These are phyloP conservation scores for Reinhardtius hippoglossoides DNA, from an alignment of 2,113 vertebrate genomes.

Conservation along the genomic window DNA sequence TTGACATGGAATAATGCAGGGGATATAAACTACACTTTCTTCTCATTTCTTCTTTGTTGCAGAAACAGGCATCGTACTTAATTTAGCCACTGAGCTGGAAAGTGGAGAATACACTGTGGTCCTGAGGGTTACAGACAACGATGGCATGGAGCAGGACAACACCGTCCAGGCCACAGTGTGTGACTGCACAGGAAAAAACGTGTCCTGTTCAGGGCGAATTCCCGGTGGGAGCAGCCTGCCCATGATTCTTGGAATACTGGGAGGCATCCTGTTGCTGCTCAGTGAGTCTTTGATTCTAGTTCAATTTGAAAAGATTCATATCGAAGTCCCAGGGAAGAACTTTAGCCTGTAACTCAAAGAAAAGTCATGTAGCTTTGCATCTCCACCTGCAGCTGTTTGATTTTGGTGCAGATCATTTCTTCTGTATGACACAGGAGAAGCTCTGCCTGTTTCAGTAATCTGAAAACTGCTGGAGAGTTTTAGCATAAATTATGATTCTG, in stretches of 20 bases:
- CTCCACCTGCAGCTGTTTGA: no score
- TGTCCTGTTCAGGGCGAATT: fast-evolving
- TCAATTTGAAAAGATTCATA: neutral
- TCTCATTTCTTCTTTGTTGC: neutral
- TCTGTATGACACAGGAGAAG: no score
- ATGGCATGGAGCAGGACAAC: constrained; percentile 72
- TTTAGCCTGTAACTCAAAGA: neutral
- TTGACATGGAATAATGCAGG: neutral
- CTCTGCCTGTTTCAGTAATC: no score
- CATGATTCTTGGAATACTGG: constrained; percentile 89
- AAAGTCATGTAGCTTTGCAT: no score
- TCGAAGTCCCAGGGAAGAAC: neutral
- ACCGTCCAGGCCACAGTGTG: constrained; percentile 84
- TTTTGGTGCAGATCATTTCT: no score
- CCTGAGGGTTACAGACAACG: constrained; percentile 82
- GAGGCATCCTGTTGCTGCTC: constrained; percentile 87
- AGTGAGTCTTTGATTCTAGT: constrained; percentile 78
- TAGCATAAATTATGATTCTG: no score
- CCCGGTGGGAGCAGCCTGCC: constrained; percentile 63
- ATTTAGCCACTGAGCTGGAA: constrained; percentile 70
- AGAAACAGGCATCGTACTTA: constrained; percentile 79
- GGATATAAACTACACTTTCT: neutral
- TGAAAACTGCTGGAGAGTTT: no score
- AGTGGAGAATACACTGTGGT: constrained; percentile 78
- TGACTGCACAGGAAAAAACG: constrained; percentile 79